These are phyloP conservation scores for Mimachlamys varia DNA, from an alignment of 2,888 invertebrate species.

Conservation along the genomic window DNA sequence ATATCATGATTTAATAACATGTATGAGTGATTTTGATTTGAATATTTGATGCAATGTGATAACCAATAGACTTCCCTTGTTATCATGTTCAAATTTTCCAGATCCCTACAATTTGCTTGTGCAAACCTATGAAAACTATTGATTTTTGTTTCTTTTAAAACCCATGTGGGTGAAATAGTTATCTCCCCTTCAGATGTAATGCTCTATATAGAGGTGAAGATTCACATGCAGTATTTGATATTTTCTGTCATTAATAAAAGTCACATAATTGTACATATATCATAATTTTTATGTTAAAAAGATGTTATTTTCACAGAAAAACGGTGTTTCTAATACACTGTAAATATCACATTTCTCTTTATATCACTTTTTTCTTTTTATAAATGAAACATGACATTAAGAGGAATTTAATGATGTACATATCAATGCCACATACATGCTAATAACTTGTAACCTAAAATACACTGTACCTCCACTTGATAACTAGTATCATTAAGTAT, in stretches of 20 bases:
- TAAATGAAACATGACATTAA: not conserved
- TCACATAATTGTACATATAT: no score
- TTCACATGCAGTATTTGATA: no score
- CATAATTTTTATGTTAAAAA: no score
- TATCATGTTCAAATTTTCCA: no score
- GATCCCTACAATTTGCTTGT: no score
- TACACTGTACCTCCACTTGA: not conserved
- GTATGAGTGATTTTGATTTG: no score
- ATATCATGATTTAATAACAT: not conserved
- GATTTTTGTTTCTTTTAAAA: not conserved
- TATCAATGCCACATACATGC: not conserved
- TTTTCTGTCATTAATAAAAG: no score
- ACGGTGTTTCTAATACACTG: not conserved
- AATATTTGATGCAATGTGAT: no score
- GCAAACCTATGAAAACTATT: not conserved
- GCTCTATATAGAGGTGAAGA: no score
- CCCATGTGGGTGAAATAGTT: not conserved
- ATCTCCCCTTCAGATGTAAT: no score
- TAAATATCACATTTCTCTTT: not conserved
- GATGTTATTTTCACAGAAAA: not conserved
- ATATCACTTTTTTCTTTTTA: not conserved
- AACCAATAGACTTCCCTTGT: no score
- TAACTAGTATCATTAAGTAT: not conserved
- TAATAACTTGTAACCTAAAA: not conserved
- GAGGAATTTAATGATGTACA: not conserved